Evolutionary conservation across 2,797 vertebrate species (phyloP).

Genomic region (Ceryle rudis): DNA sequence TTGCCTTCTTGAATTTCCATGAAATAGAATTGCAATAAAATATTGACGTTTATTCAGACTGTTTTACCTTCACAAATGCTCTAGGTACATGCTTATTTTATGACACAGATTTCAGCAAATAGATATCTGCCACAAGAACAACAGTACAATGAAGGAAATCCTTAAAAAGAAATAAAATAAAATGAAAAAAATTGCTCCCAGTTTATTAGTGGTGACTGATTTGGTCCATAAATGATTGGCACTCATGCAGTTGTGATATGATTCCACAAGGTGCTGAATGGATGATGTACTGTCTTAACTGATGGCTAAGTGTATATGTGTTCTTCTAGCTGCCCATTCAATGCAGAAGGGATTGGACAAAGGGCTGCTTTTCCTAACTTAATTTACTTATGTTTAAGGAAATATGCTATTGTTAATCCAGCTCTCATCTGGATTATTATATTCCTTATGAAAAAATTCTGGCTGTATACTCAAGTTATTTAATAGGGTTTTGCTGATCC

Average conservation of each 20-base stretch:
- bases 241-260: not conserved
- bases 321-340: not conserved
- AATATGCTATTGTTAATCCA: not conserved
- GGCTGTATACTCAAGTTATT: not conserved
- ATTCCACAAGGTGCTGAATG: not conserved
- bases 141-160: not conserved
- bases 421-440: not conserved
- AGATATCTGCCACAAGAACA: not conserved
- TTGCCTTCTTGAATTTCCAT: not conserved
- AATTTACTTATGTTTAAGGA: not conserved
- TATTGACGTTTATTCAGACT: not conserved
- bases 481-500: slow-evolving; percentile 1
- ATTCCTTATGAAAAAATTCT: not conserved
- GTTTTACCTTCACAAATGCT: not conserved
- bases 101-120: not conserved
- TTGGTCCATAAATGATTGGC: not conserved
- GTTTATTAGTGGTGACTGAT: not conserved
- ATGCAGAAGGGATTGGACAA: not conserved
- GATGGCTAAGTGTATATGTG: fast-evolving
- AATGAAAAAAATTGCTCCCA: not conserved
- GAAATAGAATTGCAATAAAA: not conserved
- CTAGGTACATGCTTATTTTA: not conserved
- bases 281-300: not conserved
- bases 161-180: not conserved
- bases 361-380: not conserved